These are phyloP conservation scores for Fulica atra DNA, from an alignment of 2,113 vertebrate species.

Conservation along the genomic window DNA sequence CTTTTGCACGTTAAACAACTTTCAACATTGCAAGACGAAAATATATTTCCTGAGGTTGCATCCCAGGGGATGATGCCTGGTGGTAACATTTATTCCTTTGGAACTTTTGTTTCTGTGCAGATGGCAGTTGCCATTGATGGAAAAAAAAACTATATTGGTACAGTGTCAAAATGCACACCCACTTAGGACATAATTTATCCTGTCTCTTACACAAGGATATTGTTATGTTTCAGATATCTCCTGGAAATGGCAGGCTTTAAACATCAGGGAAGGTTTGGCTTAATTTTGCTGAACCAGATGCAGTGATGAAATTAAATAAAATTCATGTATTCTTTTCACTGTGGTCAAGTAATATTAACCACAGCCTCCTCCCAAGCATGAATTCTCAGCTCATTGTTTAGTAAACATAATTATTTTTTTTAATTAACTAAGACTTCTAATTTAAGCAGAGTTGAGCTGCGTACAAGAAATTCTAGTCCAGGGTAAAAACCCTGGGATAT, in stretches of 20 bases:
- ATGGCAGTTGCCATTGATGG: constrained; percentile 23
- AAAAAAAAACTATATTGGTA: background rate
- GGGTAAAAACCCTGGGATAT: background rate
- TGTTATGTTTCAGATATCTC: background rate
- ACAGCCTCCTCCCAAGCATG: background rate
- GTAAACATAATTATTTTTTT: background rate
- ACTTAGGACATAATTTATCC: background rate
- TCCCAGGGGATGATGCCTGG: constrained; percentile 22
- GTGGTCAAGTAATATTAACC: background rate
- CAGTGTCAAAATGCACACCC: background rate
- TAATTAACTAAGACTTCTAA: background rate
- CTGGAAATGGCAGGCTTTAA: background rate
- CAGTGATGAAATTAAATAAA: background rate
- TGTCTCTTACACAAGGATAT: background rate
- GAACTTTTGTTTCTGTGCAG: constrained; percentile 32
- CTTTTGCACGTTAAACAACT: background rate
- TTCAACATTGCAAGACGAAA: constrained; percentile 19
- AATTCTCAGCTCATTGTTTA: constrained; percentile 3
- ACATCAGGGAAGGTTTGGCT: background rate
- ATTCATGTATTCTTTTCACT: background rate
- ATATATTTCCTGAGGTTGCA: background rate
- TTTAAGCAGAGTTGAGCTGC: background rate
- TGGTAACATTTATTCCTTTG: constrained; percentile 39
- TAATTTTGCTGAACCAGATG: background rate
- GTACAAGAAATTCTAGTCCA: background rate